Percentiles rank a stretch among this genome's conserved stretches.
phyloP scores from a whole-genome alignment of 2,797 vertebrate species.

The Loriculus beryllinus region DNA sequence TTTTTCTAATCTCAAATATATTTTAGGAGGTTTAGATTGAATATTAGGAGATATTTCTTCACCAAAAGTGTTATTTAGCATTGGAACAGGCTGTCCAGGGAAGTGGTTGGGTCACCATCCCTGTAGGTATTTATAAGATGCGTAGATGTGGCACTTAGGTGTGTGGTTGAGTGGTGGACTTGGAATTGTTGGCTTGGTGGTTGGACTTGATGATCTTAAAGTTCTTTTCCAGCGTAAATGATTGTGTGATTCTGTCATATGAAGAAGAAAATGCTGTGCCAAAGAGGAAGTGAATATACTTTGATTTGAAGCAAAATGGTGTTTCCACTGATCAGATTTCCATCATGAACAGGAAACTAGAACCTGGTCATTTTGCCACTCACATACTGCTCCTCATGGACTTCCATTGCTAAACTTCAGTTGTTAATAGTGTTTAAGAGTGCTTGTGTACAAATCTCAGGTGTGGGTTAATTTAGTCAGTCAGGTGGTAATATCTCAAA shows the following conservation, averaged over 20 bases:
- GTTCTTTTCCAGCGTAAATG: neutral
- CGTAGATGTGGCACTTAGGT: neutral
- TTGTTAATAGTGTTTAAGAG: slow-evolving; percentile 18
- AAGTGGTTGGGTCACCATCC: neutral
- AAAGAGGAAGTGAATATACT: neutral
- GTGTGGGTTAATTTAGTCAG: neutral
- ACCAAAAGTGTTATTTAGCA: neutral
- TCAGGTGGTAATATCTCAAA: neutral
- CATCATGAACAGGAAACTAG: neutral
- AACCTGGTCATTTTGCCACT: neutral
- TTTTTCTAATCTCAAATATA: neutral
- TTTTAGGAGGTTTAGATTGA: neutral
- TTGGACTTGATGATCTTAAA: neutral
- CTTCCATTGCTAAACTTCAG: neutral
- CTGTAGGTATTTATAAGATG: neutral
- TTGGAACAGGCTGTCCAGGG: neutral
- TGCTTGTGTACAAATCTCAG: neutral
- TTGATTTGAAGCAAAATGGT: neutral
- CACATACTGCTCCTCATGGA: neutral
- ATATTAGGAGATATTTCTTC: neutral
- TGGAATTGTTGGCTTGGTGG: neutral
- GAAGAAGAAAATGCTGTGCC: neutral
- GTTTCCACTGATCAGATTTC: neutral
- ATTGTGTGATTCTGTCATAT: neutral
- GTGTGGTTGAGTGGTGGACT: neutral